Conservation (phyloP, 2,113 vertebrate genomes). For the Megaceryle maxima region DNA sequence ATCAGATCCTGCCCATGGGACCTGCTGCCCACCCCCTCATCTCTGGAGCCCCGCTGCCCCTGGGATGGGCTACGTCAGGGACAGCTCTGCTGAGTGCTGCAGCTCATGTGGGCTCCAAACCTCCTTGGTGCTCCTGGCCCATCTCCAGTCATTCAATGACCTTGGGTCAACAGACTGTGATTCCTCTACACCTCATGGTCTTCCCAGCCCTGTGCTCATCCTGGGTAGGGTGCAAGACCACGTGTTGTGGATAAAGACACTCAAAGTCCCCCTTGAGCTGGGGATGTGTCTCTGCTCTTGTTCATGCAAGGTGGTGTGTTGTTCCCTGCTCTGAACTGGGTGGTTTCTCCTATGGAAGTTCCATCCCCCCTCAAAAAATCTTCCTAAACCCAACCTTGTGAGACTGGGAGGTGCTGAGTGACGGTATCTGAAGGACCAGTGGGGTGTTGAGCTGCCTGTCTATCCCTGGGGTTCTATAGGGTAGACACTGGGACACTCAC, state of each 20-base stretch:
- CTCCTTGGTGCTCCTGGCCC: neutral
- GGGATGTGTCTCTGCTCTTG: neutral
- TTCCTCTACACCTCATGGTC: neutral
- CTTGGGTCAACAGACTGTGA: neutral
- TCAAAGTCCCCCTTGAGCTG: neutral
- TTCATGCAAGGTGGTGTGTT: neutral
- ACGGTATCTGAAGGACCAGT: neutral
- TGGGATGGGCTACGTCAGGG: neutral
- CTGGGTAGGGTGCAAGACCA: neutral
- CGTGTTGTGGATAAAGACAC: neutral
- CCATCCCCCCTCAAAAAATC: neutral
- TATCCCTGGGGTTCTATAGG: neutral
- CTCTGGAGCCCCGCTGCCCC: rapidly evolving
- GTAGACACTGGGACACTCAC: neutral
- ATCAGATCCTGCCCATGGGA: neutral
- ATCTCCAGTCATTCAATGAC: neutral
- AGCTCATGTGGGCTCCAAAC: neutral
- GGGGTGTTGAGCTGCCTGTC: neutral
- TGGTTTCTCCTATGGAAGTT: neutral
- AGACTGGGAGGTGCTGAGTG: neutral
- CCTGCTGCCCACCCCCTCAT: neutral
- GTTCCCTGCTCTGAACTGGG: neutral
- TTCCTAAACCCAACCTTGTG: neutral
- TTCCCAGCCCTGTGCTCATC: neutral
- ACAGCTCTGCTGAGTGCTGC: neutral